Percentiles rank a stretch among this genome's conserved stretches.
Conservation (phyloP, 2,888 invertebrate genomes). For the Phrixothrix hirtus region DNA sequence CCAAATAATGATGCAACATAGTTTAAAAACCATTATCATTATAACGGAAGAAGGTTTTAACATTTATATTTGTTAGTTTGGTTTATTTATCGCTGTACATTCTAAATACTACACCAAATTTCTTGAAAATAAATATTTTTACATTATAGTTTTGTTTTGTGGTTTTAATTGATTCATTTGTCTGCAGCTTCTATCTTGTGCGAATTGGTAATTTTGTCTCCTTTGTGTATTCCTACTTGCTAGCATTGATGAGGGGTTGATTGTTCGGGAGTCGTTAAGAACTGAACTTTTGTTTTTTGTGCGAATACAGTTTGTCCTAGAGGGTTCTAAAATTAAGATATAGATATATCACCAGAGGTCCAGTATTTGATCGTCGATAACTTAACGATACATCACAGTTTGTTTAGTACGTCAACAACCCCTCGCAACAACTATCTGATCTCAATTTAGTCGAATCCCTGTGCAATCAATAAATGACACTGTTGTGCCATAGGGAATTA, state of each 20-base stretch:
- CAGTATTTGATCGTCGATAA: slow-evolving; percentile 38
- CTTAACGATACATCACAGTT: slow-evolving; percentile 29
- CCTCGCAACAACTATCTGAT: slow-evolving; percentile 37
- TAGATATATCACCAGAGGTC: slow-evolving; percentile 14
- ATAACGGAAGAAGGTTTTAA: too few species aligned
- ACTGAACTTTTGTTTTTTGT: slow-evolving; percentile 13
- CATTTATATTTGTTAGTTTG: too few species aligned
- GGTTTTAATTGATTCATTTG: neutral
- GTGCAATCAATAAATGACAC: slow-evolving; percentile 54
- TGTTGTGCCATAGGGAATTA: slow-evolving; percentile 47
- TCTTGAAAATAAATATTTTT: too few species aligned
- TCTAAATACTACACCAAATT: too few species aligned
- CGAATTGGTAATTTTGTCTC: neutral
- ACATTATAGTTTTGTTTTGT: neutral
- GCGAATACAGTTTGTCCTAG: slow-evolving; percentile 3
- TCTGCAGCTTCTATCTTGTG: neutral
- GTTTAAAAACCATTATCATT: too few species aligned
- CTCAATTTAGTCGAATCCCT: slow-evolving; percentile 51
- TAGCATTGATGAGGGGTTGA: slow-evolving; percentile 13
- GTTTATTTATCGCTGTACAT: too few species aligned
- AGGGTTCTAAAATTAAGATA: slow-evolving; percentile 21
- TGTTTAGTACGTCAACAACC: slow-evolving; percentile 32
- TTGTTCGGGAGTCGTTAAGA: slow-evolving; percentile 13
- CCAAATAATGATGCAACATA: too few species aligned
- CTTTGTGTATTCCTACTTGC: slow-evolving; percentile 1